Base-by-base conservation (phyloP, 2,888 invertebrate species). In the Octonoba sinensis region DNA sequence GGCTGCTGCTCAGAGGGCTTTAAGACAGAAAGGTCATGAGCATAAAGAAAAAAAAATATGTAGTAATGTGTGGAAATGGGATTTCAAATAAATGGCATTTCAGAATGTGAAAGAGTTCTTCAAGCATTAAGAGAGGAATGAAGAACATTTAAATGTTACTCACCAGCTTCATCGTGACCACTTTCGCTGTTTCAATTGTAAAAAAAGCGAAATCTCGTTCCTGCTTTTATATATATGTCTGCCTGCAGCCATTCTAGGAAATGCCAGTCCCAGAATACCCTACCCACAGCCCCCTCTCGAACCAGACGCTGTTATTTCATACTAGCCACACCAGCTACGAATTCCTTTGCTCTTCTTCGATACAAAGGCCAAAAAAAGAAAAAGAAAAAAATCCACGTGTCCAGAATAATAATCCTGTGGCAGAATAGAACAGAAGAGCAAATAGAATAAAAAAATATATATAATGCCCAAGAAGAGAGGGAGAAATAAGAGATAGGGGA, bases 251-350 rank as follows among this genome's bases (percentile, higher is more conserved):
- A 49, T 47, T 60, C 46, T n/a, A 51, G n/a, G 36, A 69, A 27
- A 47, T 47, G 24, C 47, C 49, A 47, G 49, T 20, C 46, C 71
- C 71, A 24, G 44, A n/a, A 46, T 59, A 36, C 75, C 49, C 24
- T 49, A 47, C 27, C 16, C 59, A 59, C 36, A 36, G 22, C 46
- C 24, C 27, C 59, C 27, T 22, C 24, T 36, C 24, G 44, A 24
- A 72, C 60, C 71, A 74, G 74, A 66, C 74, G 44, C 73, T 75
- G 67, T 60, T 67, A 75, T 75, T 75, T 51, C 59, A 74, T 56
- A 65, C 65, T 20, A 13, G 51, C 49, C 72, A 51, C 27, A 20
- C 62, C 60, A 27, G 66, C 24, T 27, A 64, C 24, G 66, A 64
- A 54, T 73, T 66, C 24, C n/a, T 67, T 20, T 54, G 51, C 54